Conservation (phyloP, 2,888 invertebrate species). For the Crioceris asparagi region DNA sequence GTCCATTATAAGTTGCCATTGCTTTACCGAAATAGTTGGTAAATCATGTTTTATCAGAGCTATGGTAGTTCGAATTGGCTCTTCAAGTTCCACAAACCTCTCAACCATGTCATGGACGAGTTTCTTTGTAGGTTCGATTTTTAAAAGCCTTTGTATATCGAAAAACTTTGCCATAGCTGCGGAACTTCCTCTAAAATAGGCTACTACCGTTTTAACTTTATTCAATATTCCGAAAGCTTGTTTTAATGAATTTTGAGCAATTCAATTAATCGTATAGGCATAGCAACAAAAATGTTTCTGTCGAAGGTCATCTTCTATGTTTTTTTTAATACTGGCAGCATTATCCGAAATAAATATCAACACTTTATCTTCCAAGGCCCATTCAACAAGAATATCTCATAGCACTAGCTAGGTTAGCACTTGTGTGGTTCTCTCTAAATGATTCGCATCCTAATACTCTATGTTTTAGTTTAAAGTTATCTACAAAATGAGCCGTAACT, state of each 20-base stretch:
- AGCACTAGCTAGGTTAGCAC: conserved; percentile 20
- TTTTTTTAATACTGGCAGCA: conserved; percentile 24
- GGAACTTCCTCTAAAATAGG: conserved; percentile 22
- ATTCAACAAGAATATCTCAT: conserved; percentile 20
- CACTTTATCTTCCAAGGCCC: conserved; percentile 23
- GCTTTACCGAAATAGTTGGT: conserved; percentile 13
- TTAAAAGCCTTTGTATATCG: neutral
- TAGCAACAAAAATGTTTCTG: conserved; percentile 22
- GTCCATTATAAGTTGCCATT: conserved; percentile 17
- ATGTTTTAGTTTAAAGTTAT: conserved; percentile 21
- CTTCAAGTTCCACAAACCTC: conserved; percentile 15
- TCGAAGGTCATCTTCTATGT: conserved; percentile 14
- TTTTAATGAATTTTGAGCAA: conserved; percentile 16
- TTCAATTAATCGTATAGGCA: conserved; percentile 25
- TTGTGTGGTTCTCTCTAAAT: conserved; percentile 20
- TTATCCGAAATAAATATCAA: conserved; percentile 23
- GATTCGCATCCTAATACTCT: conserved; percentile 18
- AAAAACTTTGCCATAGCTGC: conserved; percentile 11
- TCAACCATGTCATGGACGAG: conserved; percentile 19
- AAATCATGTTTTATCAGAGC: conserved; percentile 13
- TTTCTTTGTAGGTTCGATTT: conserved; percentile 9
- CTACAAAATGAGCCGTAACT: conserved; percentile 23
- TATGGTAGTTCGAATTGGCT: conserved; percentile 15
- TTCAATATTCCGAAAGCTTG: conserved; percentile 3
- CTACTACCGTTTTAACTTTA: conserved; percentile 19